Percentiles rank a stretch among this genome's conserved stretches.
phyloP scores from a whole-genome alignment of 2,888 invertebrate genomes.

The Plutella xylostella region DNA sequence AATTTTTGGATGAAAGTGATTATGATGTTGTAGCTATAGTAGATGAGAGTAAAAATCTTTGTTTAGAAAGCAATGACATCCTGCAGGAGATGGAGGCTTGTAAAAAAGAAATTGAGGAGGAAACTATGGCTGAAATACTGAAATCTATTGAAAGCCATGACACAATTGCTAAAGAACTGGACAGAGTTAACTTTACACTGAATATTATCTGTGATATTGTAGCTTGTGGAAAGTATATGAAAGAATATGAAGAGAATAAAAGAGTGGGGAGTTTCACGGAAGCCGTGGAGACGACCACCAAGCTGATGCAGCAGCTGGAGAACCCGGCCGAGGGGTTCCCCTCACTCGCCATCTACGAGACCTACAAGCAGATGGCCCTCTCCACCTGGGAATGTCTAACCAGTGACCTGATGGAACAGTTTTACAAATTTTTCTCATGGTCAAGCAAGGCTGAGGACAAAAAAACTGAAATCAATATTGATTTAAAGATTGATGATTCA shows the following conservation, averaged over 20 bases:
- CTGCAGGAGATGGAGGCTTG: conserved; percentile 66
- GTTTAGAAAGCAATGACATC: conserved; percentile 46
- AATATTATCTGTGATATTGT: conserved; percentile 47
- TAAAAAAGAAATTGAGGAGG: conserved; percentile 69
- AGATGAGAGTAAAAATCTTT: conserved; percentile 53
- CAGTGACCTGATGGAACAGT: conserved; percentile 53
- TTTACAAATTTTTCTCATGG: conserved; percentile 60
- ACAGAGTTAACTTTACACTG: conserved; percentile 68
- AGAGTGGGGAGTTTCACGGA: conserved; percentile 40
- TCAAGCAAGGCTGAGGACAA: conserved; percentile 30
- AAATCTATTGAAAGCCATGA: conserved; percentile 73
- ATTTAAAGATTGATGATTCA: conserved; percentile 37
- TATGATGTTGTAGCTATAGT: conserved; percentile 69
- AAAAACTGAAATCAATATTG: conserved; percentile 39
- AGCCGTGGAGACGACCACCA: conserved; percentile 62
- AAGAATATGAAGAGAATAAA: conserved; percentile 41
- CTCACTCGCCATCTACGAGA: conserved; percentile 59
- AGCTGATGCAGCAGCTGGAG: conserved; percentile 52
- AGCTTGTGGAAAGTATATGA: conserved; percentile 41
- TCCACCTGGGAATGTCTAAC: conserved; percentile 54
- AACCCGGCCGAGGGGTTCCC: conserved; percentile 58
- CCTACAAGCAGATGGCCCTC: conserved; percentile 53
- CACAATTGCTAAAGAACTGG: conserved; percentile 62
- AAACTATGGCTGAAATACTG: conserved; percentile 71
- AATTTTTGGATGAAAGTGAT: conserved; percentile 70